These are phyloP conservation scores for Cavia porcellus DNA, from an alignment of 2,113 vertebrate genomes.

Conservation along the genomic window DNA sequence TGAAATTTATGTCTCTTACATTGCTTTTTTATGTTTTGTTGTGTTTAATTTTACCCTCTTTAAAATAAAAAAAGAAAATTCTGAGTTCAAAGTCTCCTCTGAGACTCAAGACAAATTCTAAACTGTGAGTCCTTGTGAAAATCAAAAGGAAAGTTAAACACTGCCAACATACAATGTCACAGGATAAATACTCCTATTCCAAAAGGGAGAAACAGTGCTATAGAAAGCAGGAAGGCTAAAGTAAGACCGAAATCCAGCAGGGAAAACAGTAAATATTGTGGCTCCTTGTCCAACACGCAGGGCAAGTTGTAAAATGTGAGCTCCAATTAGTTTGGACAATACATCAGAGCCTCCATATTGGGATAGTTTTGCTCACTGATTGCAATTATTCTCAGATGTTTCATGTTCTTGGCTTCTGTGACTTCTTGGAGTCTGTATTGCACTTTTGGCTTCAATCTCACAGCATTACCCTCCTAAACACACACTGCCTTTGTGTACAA, in stretches of 20 bases:
- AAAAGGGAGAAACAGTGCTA: not conserved
- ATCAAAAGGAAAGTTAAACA: no score
- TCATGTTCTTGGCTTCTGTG: not conserved
- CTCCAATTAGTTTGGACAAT: not conserved
- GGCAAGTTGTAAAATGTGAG: not conserved
- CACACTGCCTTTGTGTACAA: not conserved
- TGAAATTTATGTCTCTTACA: no score
- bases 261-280: not conserved
- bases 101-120: no score
- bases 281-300: not conserved
- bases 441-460: not conserved
- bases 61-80: not conserved
- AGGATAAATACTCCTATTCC: no score
- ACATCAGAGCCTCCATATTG: not conserved
- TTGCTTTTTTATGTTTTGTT: no score
- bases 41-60: no score
- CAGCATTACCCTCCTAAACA: not conserved
- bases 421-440: not conserved
- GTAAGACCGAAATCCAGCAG: not conserved
- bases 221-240: not conserved
- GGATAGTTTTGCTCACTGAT: not conserved
- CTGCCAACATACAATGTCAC: no score
- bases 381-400: not conserved
- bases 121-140: no score
- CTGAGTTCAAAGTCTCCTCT: not conserved